These are phyloP conservation scores for Erpornis zantholeuca DNA, from an alignment of 2,113 vertebrate species.

Conservation along the genomic window DNA sequence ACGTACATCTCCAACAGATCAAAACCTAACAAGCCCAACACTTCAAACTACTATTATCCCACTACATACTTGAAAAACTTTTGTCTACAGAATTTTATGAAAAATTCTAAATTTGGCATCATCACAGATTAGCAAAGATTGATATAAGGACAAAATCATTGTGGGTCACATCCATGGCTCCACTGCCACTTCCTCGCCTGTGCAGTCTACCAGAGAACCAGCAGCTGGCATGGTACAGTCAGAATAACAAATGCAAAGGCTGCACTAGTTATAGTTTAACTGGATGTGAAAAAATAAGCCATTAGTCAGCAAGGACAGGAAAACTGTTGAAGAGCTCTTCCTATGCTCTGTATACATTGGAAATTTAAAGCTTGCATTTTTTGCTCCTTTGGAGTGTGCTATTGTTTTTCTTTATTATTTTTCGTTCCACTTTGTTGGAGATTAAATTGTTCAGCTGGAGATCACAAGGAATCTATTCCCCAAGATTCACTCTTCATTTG, in stretches of 20 bases:
- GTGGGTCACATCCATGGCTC: neutral
- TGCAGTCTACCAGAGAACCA: neutral
- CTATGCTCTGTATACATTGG: rapidly evolving
- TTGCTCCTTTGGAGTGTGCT: neutral
- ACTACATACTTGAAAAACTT: neutral
- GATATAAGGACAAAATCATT: neutral
- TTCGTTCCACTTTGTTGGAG: neutral
- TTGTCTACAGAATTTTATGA: neutral
- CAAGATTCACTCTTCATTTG: neutral
- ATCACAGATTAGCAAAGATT: neutral
- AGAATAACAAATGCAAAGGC: neutral
- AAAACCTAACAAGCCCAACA: neutral
- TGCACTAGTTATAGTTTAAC: neutral
- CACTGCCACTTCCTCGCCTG: neutral
- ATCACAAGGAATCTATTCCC: neutral
- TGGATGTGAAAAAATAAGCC: neutral
- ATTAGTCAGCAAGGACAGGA: neutral
- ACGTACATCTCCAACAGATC: neutral
- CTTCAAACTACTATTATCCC: neutral
- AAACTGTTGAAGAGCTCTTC: neutral
- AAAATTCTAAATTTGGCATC: neutral
- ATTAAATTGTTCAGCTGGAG: neutral
- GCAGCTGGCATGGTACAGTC: neutral
- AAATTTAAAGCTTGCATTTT: neutral
- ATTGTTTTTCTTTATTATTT: neutral